Evolutionary conservation across 2,113 vertebrate species (phyloP), one percentile per base, ranked within the genome.

Genomic region (Uria aalge): DNA sequence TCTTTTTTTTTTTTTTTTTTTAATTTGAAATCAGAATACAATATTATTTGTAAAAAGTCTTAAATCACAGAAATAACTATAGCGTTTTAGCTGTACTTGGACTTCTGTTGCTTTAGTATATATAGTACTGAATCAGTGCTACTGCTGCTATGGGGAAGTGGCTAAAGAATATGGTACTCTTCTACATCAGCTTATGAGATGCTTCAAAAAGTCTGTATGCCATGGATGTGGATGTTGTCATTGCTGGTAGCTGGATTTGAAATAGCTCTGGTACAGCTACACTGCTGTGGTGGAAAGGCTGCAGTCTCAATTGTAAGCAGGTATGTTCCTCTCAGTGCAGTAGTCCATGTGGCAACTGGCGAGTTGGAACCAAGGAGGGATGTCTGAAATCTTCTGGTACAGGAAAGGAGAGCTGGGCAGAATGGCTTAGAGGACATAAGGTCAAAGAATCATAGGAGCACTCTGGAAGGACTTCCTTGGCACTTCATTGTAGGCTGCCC

Each of bases 221-320:
- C 30, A 5, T 27, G 55, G 38, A 52, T 73, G 22, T 26, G 11
- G 22, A 23, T 57, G 69, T 67, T 11, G 2, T 63, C 17, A 13
- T 30, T 50, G 47, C 32, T 77, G 22, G 38, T 10, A 53, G 17
- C 0, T 63, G 40, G n/a, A 19, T 50, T 69, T 77, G 38, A 78
- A 77, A 43, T 40, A 27, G 30, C 8, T 27, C 21, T 57, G 34
- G n/a, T 48, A 53, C 52, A 53, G 52, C 52, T 26, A 27, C 26
- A 53, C 24, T 12, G 14, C 59, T 12, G 2, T 17, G n/a, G 32
- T 0, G 0, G 34, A 76, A 77, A 52, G 64, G 53, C 53, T 72
- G 47, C 36, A 32, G 3, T 29, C 0, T 0, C 40, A 4, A 2
- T 38, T 34, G 36, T 9, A 6, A 57, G 56, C 38, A 43, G 36